phyloP scores from a whole-genome alignment of 2,797 vertebrate genomes.

The Betta splendens region DNA sequence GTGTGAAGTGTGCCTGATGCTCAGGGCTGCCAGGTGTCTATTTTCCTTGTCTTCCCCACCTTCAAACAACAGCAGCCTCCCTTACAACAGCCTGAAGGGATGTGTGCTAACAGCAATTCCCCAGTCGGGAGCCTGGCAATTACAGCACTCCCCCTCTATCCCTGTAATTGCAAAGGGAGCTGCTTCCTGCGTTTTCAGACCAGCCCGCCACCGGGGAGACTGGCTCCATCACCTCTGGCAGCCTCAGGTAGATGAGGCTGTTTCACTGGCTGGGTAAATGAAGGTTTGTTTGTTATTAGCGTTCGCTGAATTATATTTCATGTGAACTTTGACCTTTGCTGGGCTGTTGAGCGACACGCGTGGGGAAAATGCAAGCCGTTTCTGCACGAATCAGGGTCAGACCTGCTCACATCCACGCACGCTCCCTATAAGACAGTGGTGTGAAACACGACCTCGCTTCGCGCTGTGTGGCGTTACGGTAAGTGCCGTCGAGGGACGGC shows the following conservation, averaged over 20 bases:
- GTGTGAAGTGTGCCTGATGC: slow-evolving; percentile 58
- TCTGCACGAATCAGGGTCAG: too few species aligned
- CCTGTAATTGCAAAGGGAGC: slow-evolving; percentile 78
- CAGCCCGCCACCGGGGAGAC: slow-evolving; percentile 68
- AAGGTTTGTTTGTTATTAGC: slow-evolving; percentile 68
- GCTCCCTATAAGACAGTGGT: slow-evolving; percentile 12
- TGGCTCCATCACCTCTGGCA: slow-evolving; percentile 61
- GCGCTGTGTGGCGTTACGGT: slow-evolving; percentile 7
- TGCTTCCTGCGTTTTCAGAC: slow-evolving; percentile 72
- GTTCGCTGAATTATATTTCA: slow-evolving; percentile 49
- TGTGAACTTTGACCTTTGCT: slow-evolving; percentile 41
- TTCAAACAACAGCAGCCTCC: slow-evolving; percentile 76
- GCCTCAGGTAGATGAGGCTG: slow-evolving; percentile 67
- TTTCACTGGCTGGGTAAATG: slow-evolving; percentile 69
- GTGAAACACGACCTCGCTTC: slow-evolving; percentile 39
- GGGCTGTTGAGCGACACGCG: slow-evolving; percentile 3
- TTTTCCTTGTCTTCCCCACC: slow-evolving; percentile 69
- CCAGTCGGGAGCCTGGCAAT: slow-evolving; percentile 78
- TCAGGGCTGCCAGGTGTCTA: slow-evolving; percentile 74
- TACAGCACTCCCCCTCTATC: slow-evolving; percentile 70
- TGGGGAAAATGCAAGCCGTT: neutral
- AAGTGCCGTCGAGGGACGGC: slow-evolving; percentile 38
- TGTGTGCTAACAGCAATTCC: slow-evolving; percentile 78
- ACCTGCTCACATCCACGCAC: slow-evolving; percentile 5
- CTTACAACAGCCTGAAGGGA: slow-evolving; percentile 78